Evolutionary conservation across 2,113 vertebrate species (phyloP).

Genomic region (Vimba vimba): DNA sequence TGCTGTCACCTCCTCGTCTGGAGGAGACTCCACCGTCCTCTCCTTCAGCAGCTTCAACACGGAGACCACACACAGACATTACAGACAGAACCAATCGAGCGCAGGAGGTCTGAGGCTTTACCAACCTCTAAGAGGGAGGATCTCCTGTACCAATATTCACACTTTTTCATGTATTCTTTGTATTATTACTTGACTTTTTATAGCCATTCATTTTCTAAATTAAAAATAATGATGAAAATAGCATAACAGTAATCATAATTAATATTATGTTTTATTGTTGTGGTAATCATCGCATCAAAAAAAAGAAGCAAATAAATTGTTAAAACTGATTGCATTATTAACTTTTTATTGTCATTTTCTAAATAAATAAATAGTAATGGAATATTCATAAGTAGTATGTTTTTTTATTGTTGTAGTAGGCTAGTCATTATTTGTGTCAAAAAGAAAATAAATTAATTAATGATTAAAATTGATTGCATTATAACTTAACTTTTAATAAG

Average conservation of each 20-base stretch:
- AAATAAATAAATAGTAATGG: neutral
- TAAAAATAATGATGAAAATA: neutral
- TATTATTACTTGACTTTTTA: neutral
- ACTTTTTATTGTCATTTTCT: neutral
- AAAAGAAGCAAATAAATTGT: too few relatives aligned
- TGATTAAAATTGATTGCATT: neutral
- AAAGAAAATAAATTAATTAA: neutral
- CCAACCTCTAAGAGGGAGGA: too few relatives aligned
- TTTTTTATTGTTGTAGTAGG: neutral
- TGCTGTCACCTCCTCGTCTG: constrained; percentile 49
- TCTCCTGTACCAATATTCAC: neutral
- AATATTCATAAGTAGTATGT: neutral
- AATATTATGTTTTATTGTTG: too few relatives aligned
- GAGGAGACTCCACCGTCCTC: constrained; percentile 46
- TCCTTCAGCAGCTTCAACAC: constrained; percentile 66
- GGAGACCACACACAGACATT: neutral
- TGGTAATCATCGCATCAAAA: too few relatives aligned
- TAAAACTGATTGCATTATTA: neutral
- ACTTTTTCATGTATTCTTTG: neutral
- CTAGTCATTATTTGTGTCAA: neutral
- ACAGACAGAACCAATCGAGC: neutral
- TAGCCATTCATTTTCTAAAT: neutral
- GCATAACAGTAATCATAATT: too few relatives aligned
- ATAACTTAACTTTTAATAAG: neutral
- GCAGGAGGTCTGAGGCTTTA: neutral